Conservation (phyloP, 2,113 vertebrate species). For the Datnioides undecimradiatus region DNA sequence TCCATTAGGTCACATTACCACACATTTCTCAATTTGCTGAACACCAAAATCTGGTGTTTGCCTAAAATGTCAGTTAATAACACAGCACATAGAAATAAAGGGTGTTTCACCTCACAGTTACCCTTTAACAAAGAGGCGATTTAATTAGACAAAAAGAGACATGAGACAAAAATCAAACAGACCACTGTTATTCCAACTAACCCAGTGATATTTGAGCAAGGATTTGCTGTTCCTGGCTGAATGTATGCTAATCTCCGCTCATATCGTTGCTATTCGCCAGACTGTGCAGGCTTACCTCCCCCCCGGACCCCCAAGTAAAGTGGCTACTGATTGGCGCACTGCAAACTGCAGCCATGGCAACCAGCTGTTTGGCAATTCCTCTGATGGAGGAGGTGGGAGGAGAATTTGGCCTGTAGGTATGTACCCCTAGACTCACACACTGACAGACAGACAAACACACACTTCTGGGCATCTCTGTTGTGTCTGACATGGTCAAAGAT, state of each 20-base stretch:
- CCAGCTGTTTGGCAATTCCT: constrained; percentile 77
- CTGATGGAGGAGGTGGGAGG: constrained; percentile 39
- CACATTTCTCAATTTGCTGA: background rate
- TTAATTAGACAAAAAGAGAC: background rate
- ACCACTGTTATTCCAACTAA: constrained; percentile 8
- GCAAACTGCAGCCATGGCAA: constrained; percentile 74
- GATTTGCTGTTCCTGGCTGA: constrained; percentile 44
- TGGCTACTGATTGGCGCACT: constrained; percentile 60
- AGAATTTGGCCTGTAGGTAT: constrained; percentile 54
- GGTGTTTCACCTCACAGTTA: background rate
- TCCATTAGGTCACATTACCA: background rate
- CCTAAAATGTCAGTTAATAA: background rate
- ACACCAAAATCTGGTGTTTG: background rate
- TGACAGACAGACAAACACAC: constrained; percentile 32
- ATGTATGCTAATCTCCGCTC: constrained; percentile 67
- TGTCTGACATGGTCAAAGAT: background rate
- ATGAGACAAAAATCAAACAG: background rate
- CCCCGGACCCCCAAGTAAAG: constrained; percentile 58
- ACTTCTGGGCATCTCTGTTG: background rate
- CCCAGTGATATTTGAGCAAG: constrained; percentile 42
- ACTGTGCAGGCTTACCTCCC: constrained; percentile 36
- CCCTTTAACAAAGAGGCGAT: background rate
- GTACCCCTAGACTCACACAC: constrained; percentile 8
- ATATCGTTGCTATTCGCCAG: constrained; percentile 59
- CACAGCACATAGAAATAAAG: background rate